Base-by-base conservation (phyloP, 35 echinoderm and acorn worm genomes). In the Amphiura filiformis region DNA sequence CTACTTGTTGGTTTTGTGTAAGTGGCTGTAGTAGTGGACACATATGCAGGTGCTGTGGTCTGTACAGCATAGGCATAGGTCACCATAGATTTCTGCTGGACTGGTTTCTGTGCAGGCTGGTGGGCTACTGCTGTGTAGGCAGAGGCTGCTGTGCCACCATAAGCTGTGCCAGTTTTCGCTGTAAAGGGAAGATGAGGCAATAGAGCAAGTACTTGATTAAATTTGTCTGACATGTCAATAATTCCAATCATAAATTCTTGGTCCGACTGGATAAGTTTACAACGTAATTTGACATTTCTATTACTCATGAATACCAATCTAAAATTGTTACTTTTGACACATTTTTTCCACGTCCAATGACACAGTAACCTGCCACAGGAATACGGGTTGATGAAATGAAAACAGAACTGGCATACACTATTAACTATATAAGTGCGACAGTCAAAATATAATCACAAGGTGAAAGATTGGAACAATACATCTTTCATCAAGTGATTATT, bases 1-100 rank as follows among this genome's bases (percentile, higher is more conserved):
- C n/a, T 9, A 15, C 79, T 23, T 28, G 81, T 36, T 1, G 84
- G 81, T 41, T 93, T 89, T 34, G 86, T 76, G 44, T 76, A 76
- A 0, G 83, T 82, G 32, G 88, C 87, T 0, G 89, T 77, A 0
- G 87, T 93, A 13, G 87, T 89, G 40, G 85, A 70, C 9, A 70
- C 86, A 37, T 87, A 87, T 12, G 92, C 82, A 17, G 87, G 86
- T 34, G 86, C 42, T 35, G 91, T 88, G 0, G 94, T 93, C 41
- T 93, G 90, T 0, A 91, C 70, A 0, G 94, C 78, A 47, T 96
- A 96, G 3, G 94, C 82, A 37, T 93, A 92, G 0, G 90, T 87
- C 26, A 87, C 94, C 31, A 90, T 87, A 36, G 94, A 56, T 76
- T 90, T 93, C 0, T 78, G 87, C 38, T 93, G 94, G 76, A 87